phyloP scores from a whole-genome alignment of 2,797 vertebrate genomes.

The Gymnodraco acuticeps region DNA sequence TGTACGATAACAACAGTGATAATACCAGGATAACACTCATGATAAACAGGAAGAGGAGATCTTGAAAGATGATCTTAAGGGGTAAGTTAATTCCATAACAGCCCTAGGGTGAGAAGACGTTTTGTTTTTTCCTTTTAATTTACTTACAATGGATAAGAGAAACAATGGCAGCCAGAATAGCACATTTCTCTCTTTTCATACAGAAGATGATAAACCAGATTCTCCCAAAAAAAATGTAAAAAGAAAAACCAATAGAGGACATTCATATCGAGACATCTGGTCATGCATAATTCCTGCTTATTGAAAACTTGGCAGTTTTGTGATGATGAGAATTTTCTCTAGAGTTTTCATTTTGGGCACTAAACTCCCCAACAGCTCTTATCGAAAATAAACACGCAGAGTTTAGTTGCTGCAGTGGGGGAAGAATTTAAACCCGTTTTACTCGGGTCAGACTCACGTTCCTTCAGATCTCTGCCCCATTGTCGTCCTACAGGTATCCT shows the following conservation, averaged over 20 bases:
- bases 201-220: slow-evolving; percentile 56
- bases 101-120: slow-evolving; percentile 18
- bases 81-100: slow-evolving; percentile 33
- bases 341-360: slow-evolving; percentile 73
- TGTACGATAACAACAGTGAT: slow-evolving; percentile 25
- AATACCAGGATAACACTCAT: slow-evolving; percentile 3
- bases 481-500: slow-evolving; percentile 25
- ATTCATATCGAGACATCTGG: slow-evolving; percentile 79
- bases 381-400: slow-evolving; percentile 75
- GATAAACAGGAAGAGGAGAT: slow-evolving; percentile 34
- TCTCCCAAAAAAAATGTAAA: slow-evolving; percentile 30
- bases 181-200: slow-evolving; percentile 46
- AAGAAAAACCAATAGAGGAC: slow-evolving; percentile 49
- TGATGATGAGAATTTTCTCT: slow-evolving; percentile 76
- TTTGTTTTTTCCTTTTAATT: slow-evolving; percentile 42
- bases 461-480: slow-evolving; percentile 10
- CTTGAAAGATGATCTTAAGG: slow-evolving; percentile 18
- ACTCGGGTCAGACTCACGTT: slow-evolving; percentile 43
- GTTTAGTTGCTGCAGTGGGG: slow-evolving; percentile 35
- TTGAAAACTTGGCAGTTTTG: slow-evolving; percentile 77
- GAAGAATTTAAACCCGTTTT: slow-evolving; percentile 32
- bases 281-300: slow-evolving; percentile 84
- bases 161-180: slow-evolving; percentile 45
- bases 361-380: slow-evolving; percentile 73
- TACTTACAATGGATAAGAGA: slow-evolving; percentile 56